phyloP scores from a whole-genome alignment of 2,797 vertebrate genomes.

The Squalus acanthias region DNA sequence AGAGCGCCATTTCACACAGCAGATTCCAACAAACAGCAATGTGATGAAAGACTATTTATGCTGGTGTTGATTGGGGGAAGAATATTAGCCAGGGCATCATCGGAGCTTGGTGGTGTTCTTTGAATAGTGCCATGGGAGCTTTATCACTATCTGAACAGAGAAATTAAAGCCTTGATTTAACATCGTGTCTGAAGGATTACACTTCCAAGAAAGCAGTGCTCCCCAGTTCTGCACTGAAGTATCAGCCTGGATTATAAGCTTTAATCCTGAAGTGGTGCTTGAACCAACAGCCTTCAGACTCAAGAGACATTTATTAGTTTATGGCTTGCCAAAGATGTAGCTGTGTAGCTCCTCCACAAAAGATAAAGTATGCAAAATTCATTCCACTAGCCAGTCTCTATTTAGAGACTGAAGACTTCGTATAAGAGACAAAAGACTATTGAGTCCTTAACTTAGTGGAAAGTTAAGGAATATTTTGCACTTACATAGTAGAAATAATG shows the following conservation, averaged over 20 bases:
- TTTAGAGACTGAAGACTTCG: neutral
- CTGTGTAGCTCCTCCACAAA: neutral
- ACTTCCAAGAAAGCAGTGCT: neutral
- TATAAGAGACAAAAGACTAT: neutral
- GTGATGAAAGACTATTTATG: neutral
- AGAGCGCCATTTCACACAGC: neutral
- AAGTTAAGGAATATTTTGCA: neutral
- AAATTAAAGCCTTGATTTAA: neutral
- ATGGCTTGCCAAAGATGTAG: neutral
- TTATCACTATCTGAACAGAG: neutral
- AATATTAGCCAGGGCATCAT: neutral
- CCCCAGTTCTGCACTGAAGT: neutral
- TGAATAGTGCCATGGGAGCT: neutral
- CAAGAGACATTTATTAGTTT: neutral
- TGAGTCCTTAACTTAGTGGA: neutral
- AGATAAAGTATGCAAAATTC: neutral
- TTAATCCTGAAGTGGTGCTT: neutral
- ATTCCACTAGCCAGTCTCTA: neutral
- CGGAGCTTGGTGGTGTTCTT: neutral
- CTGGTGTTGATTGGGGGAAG: neutral
- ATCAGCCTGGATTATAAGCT: neutral
- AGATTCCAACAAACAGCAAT: neutral
- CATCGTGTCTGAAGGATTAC: neutral
- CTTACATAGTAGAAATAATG: neutral
- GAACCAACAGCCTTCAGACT: neutral